Conservation (phyloP, 37 sponge, comb jelly and placozoan genomes). For the Axinella damicornis region DNA sequence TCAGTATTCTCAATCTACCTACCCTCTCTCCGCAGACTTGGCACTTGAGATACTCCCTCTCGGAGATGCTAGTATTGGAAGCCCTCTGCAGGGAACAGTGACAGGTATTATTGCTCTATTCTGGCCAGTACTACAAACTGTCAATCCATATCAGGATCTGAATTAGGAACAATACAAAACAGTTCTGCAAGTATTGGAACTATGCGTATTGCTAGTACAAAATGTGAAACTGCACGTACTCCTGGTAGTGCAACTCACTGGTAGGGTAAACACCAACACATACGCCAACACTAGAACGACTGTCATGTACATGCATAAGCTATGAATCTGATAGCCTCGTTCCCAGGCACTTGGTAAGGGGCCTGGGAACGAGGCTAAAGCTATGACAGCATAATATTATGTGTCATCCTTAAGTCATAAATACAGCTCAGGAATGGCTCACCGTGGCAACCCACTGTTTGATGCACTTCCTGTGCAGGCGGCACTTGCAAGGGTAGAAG, state of each 20-base stretch:
- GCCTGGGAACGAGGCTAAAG: neutral
- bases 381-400: neutral
- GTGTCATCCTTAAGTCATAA: neutral
- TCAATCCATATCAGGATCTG: too few species aligned
- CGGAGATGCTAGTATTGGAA: conserved; percentile 20
- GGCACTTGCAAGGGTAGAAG: conserved; percentile 56
- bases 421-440: neutral
- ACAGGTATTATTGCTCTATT: too few species aligned
- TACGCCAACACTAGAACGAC: too few species aligned
- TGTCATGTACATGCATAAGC: too few species aligned
- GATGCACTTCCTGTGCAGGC: conserved; percentile 59
- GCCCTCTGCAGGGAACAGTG: conserved; percentile 34
- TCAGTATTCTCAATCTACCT: neutral
- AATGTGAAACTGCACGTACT: too few species aligned
- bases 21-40: conserved; percentile 69
- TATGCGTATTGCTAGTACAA: too few species aligned
- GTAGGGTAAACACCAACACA: too few species aligned
- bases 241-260: too few species aligned
- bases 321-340: too few species aligned
- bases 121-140: too few species aligned
- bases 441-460: conserved; percentile 56
- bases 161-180: too few species aligned
- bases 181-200: too few species aligned
- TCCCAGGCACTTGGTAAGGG: neutral
- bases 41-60: conserved; percentile 54